A percentile compares a stretch with the other conserved stretches of the same genome.
Evolutionary conservation across 2,797 vertebrate species (phyloP).

Genomic region (Aselliscus stoliczkanus): DNA sequence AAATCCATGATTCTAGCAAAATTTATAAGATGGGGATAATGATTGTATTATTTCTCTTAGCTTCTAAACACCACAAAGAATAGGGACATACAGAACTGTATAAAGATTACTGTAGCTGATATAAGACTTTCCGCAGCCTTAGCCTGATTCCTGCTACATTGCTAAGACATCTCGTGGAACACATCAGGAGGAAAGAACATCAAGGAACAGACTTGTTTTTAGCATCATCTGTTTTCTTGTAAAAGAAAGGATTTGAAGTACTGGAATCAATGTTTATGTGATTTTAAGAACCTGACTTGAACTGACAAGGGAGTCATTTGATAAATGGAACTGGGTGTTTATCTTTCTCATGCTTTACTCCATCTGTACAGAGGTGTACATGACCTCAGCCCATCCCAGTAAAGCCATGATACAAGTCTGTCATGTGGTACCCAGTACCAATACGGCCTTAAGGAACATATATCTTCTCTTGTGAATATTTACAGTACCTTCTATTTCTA

Average conservation of each 20-base stretch:
- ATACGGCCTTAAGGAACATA: background rate
- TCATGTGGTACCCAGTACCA: too few species aligned
- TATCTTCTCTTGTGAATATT: background rate
- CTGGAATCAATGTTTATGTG: background rate
- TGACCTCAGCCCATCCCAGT: background rate
- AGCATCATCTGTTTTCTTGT: background rate
- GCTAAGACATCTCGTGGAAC: background rate
- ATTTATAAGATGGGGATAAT: background rate
- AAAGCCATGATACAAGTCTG: background rate
- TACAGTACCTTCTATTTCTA: background rate
- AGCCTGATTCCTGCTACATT: background rate
- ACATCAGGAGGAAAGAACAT: background rate
- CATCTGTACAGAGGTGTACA: background rate
- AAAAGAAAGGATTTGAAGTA: slow-evolving; percentile 29
- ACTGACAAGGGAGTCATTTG: background rate
- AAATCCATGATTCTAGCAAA: background rate
- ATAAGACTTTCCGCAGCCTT: background rate
- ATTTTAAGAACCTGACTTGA: background rate
- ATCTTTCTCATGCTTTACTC: background rate
- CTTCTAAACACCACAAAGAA: background rate
- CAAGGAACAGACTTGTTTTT: background rate
- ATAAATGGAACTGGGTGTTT: background rate
- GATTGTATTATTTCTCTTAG: background rate
- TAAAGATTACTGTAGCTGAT: background rate
- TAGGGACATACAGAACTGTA: background rate